These are phyloP conservation scores for Caerostris extrusa DNA, from an alignment of 1,140 invertebrate species.

Conservation along the genomic window DNA sequence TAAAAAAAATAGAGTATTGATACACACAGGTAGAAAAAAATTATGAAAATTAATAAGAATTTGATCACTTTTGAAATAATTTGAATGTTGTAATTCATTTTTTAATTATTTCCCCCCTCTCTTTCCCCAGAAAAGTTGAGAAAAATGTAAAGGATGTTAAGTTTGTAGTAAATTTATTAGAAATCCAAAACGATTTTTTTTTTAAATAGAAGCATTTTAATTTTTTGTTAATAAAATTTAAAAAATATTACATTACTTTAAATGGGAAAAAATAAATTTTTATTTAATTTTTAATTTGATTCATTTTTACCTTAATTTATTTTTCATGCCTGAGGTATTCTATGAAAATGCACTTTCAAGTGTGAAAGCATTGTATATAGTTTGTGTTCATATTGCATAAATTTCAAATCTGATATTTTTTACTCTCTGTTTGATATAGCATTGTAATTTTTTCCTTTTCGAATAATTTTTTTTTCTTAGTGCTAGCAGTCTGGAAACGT, in stretches of 20 bases:
- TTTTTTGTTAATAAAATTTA: background rate
- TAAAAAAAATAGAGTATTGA: too few relatives aligned
- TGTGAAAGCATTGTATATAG: constrained; percentile 55
- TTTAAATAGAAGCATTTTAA: background rate
- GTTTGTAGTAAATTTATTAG: background rate
- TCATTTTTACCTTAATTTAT: background rate
- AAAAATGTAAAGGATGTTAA: too few relatives aligned
- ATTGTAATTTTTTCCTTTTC: background rate
- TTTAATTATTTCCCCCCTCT: too few relatives aligned
- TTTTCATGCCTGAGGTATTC: background rate
- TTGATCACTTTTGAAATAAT: too few relatives aligned
- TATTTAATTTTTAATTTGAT: too few relatives aligned
- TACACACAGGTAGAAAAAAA: too few relatives aligned
- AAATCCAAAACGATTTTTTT: background rate
- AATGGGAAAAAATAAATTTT: background rate
- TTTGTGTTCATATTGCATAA: constrained; percentile 59
- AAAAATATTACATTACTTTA: background rate
- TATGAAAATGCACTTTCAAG: constrained; percentile 24
- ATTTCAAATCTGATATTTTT: constrained; percentile 20
- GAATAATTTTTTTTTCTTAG: background rate
- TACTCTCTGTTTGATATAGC: constrained; percentile 15
- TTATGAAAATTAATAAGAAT: too few relatives aligned
- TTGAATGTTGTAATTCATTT: too few relatives aligned
- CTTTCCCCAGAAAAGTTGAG: too few relatives aligned
- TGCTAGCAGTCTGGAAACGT: constrained; percentile 59